Evolutionary conservation across 2,797 vertebrate genomes (phyloP).

Genomic region (Neosilurus hyrtlii): DNA sequence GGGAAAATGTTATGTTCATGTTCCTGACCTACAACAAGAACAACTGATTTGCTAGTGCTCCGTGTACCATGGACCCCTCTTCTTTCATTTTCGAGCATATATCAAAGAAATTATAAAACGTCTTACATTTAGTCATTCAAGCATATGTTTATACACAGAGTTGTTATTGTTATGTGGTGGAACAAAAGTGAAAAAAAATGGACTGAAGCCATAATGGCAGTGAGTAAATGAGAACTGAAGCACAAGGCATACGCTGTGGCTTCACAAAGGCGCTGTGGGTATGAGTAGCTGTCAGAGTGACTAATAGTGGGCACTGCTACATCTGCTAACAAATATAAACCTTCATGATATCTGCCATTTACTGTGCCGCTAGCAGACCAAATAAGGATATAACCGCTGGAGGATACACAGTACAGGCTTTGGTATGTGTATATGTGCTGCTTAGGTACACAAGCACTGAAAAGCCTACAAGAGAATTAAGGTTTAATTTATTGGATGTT

Average conservation of each 20-base stretch:
- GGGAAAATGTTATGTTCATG: background rate
- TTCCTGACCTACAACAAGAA: background rate
- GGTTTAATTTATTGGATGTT: background rate
- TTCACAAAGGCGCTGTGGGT: conserved; percentile 56
- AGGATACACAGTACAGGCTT: conserved; percentile 11
- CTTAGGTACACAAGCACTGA: background rate
- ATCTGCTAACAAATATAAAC: conserved; percentile 66
- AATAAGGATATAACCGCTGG: conserved; percentile 53
- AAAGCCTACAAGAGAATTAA: conserved; percentile 17
- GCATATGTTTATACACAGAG: background rate
- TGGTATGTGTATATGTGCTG: background rate
- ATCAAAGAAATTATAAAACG: background rate
- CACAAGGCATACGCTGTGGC: conserved; percentile 51
- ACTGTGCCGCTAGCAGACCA: conserved; percentile 42
- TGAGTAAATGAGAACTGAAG: conserved; percentile 55
- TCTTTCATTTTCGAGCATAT: background rate
- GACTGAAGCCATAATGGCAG: conserved; percentile 47
- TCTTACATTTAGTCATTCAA: conserved; percentile 13
- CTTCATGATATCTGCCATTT: conserved; percentile 62
- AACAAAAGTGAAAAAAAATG: conserved; percentile 50
- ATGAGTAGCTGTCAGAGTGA: conserved; percentile 64
- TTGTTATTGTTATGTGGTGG: conserved; percentile 31
- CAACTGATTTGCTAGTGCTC: background rate
- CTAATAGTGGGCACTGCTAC: conserved; percentile 60
- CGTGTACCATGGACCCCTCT: background rate